Evolutionary conservation across 2,888 invertebrate species (phyloP), one percentile per base, ranked within the genome.

Genomic region (Pristionchus arcanus): DNA sequence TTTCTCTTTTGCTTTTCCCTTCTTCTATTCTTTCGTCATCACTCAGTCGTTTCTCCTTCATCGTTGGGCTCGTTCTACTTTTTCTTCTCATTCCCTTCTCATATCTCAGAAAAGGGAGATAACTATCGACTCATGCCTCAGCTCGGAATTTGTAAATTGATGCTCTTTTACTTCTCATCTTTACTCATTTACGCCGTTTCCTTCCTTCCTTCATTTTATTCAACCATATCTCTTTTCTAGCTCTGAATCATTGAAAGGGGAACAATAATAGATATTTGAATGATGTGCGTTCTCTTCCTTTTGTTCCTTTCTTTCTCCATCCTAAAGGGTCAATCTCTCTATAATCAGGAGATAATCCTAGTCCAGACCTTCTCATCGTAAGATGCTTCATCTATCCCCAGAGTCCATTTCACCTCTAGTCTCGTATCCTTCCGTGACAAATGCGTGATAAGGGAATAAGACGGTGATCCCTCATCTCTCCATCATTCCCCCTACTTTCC

Each of bases 91-190:
- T 37, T 74, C 53, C 34, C 49, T 81, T 81, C 81, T 81, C 42
- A 81, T 81, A 49, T 81, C 81, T 81, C 81, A 53, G 81, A 49
- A 81, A 81, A 53, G n/a, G n/a, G 49, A 81, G 81, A 81, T 81
- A 49, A 81, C 81, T 81, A 21, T 77, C 21, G 81, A 25, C 81
- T 49, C 28, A 81, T 81, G 21, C 42, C 31, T 71, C 34, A 31
- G 66, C 68, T 13, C 4, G 31, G 28, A 34, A 49, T 28, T 59
- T 59, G 85, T 85, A 63, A 59, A 55, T 28, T 55, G 85, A 63
- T 53, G 83, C 28, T 81, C 53, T 83, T 42, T n/a, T 25, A 2
- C 49, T 53, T 28, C 53, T 28, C 59, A 59, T 53, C 15, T 28
- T 81, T n/a, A 81, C 34, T 81, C 49, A 81, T 49, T 53, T 81